These are phyloP conservation scores for Alosa alosa DNA, from an alignment of 2,113 vertebrate species.

Conservation along the genomic window DNA sequence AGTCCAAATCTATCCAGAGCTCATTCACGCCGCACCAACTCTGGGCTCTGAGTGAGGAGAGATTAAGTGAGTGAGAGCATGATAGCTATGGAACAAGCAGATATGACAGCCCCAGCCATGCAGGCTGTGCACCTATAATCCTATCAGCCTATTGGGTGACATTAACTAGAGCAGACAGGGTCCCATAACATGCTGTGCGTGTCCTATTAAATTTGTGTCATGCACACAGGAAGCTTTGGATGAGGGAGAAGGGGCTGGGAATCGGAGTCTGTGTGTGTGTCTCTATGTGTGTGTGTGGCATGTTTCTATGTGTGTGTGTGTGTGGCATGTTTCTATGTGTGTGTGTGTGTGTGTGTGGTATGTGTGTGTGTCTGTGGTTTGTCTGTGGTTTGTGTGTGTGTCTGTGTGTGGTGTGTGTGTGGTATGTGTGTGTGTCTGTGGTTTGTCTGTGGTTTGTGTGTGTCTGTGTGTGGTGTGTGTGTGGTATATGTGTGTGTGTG, in stretches of 20 bases:
- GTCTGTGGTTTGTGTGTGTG: no score
- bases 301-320: neutral
- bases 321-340: neutral
- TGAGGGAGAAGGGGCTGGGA: neutral
- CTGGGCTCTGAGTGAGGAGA: neutral
- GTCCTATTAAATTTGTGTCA: slow-evolving; percentile 11
- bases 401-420: neutral
- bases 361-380: neutral
- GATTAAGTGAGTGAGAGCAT: neutral
- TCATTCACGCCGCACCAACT: neutral
- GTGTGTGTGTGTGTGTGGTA: neutral
- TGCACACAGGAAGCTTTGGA: slow-evolving; percentile 4
- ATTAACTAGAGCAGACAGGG: neutral
- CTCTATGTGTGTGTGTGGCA: slow-evolving; percentile 23
- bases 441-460: no score
- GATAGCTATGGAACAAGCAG: neutral
- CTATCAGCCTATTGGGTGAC: neutral
- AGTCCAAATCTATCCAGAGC: neutral
- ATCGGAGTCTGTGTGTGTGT: slow-evolving; percentile 8
- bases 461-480: neutral
- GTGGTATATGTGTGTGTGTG: neutral
- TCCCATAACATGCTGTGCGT: slow-evolving; percentile 3
- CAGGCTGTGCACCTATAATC: slow-evolving; percentile 4
- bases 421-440: neutral
- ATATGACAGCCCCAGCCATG: neutral